Conservation (phyloP, 1,140 invertebrate genomes). For the Carposina sasakii region DNA sequence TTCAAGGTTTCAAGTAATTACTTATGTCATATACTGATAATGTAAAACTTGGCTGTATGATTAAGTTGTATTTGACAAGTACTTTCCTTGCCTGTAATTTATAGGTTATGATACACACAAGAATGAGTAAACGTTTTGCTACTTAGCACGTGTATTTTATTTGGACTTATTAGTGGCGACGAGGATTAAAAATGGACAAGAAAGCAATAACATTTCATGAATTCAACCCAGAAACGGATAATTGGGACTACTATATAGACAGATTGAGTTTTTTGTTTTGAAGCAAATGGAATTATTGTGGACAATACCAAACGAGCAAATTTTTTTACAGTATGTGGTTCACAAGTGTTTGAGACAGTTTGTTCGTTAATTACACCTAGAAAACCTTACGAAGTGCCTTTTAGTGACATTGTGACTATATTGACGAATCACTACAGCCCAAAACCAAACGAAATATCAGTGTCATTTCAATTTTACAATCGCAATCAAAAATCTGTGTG, state of each 20-base stretch:
- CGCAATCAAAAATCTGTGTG: constrained; percentile 10
- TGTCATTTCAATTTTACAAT: constrained; percentile 24
- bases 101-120: too few species aligned
- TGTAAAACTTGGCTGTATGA: too few species aligned
- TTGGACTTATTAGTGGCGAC: constrained; percentile 18
- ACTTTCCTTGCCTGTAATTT: too few species aligned
- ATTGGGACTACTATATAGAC: constrained; percentile 25
- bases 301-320: constrained; percentile 20
- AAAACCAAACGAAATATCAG: constrained; percentile 30
- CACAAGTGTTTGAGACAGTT: constrained; percentile 24
- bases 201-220: too few species aligned
- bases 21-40: too few species aligned
- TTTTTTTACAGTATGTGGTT: constrained; percentile 30
- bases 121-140: too few species aligned
- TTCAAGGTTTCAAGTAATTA: too few species aligned
- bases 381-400: constrained; percentile 21
- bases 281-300: constrained; percentile 19
- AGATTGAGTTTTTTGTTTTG: constrained; percentile 25
- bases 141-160: too few species aligned
- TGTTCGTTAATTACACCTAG: constrained; percentile 22
- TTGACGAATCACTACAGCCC: constrained; percentile 28
- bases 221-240: too few species aligned
- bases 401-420: constrained; percentile 13
- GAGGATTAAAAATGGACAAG: constrained; percentile 15
- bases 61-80: too few species aligned